phyloP scores from a whole-genome alignment of 2,797 vertebrate genomes.

The Cyclopterus lumpus region DNA sequence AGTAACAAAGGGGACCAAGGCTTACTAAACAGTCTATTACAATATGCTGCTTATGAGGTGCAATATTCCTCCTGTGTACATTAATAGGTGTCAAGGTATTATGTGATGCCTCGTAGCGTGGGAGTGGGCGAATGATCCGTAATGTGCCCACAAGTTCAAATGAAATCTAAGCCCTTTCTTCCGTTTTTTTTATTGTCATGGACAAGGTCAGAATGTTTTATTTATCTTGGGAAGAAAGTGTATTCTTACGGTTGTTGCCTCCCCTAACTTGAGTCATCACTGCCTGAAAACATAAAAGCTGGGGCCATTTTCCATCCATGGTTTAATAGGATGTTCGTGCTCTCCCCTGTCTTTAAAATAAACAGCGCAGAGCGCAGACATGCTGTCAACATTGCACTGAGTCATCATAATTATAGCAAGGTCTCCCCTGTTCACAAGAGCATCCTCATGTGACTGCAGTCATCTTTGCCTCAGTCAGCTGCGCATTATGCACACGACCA shows the following conservation, averaged over 20 bases:
- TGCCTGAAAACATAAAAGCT: conserved; percentile 48
- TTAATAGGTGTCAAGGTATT: conserved; percentile 12
- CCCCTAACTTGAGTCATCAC: conserved; percentile 63
- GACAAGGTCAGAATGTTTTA: conserved; percentile 76
- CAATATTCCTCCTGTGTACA: background rate
- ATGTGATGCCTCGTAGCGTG: conserved; percentile 15
- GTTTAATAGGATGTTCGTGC: conserved; percentile 50
- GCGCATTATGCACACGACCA: conserved; percentile 33
- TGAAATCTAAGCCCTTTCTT: conserved; percentile 62
- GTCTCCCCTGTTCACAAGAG: conserved; percentile 49
- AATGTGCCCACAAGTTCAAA: conserved; percentile 48
- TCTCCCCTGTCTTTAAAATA: conserved; percentile 56
- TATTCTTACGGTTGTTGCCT: conserved; percentile 55
- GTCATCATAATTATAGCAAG: conserved; percentile 64
- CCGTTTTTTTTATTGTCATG: conserved; percentile 61
- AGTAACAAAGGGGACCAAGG: background rate
- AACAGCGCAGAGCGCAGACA: conserved; percentile 47
- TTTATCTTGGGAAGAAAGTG: conserved; percentile 70
- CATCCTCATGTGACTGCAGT: conserved; percentile 62
- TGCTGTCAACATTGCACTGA: conserved; percentile 64
- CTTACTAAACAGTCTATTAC: background rate
- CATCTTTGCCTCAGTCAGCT: conserved; percentile 56
- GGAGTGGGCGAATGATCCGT: conserved; percentile 21
- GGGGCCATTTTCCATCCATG: conserved; percentile 33
- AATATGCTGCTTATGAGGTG: conserved; percentile 8